phyloP scores from a whole-genome alignment of 2,797 vertebrate genomes.

The Neopelma chrysocephalum region DNA sequence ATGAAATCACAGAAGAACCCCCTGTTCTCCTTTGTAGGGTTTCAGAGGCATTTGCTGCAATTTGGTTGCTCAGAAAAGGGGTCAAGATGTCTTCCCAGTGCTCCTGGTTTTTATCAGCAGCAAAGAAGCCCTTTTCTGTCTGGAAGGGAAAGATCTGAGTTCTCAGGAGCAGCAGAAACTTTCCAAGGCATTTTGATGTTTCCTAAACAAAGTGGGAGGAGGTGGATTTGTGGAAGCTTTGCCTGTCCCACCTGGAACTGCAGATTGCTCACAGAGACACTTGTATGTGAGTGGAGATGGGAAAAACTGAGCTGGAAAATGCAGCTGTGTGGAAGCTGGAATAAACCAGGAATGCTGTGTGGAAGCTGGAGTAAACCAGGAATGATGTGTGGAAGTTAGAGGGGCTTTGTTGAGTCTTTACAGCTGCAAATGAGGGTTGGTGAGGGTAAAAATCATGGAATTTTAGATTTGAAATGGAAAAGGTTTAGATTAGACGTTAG shows the following conservation, averaged over 20 bases:
- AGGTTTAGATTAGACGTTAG: neutral
- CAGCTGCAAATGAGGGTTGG: neutral
- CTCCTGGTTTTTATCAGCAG: neutral
- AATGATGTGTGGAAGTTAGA: neutral
- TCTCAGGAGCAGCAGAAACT: neutral
- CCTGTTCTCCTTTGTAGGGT: neutral
- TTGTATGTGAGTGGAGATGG: neutral
- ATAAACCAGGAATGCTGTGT: neutral
- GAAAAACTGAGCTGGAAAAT: neutral
- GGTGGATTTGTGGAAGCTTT: neutral
- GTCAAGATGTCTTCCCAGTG: neutral
- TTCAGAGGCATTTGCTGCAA: neutral
- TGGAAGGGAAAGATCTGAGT: neutral
- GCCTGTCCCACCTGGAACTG: neutral
- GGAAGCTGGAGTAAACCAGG: neutral
- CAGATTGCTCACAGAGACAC: neutral
- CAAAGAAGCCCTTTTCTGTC: neutral
- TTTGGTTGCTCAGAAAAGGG: neutral
- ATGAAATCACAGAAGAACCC: neutral
- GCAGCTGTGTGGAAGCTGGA: neutral
- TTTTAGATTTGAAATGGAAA: neutral
- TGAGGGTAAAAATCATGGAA: neutral
- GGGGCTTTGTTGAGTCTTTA: neutral
- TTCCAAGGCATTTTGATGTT: constrained; percentile 3
- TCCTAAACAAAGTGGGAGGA: neutral